These are phyloP conservation scores for Phoxinus dragarum DNA, from an alignment of 2,797 vertebrate species.

Conservation along the genomic window DNA sequence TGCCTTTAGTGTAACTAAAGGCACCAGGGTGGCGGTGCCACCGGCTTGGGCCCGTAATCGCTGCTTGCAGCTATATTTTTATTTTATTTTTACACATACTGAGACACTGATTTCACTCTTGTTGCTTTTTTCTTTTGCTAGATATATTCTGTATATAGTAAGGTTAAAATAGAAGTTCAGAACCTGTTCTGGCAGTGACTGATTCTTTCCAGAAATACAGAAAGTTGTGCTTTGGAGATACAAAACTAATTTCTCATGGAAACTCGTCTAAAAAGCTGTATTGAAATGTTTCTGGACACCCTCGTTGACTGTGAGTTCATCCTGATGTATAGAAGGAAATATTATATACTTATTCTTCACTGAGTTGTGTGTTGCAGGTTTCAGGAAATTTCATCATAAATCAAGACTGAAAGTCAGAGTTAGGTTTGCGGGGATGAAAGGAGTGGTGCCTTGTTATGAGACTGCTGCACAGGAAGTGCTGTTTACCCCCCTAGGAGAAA, in stretches of 20 bases:
- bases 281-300: neutral
- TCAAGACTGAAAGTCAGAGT: slow-evolving; percentile 31
- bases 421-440: slow-evolving; percentile 65
- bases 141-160: neutral
- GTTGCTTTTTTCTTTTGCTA: neutral
- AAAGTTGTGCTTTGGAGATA: neutral
- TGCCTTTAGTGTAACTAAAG: too few species aligned
- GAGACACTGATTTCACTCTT: neutral
- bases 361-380: slow-evolving; percentile 36
- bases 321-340: slow-evolving; percentile 3
- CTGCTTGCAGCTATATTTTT: too few species aligned
- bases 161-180: neutral
- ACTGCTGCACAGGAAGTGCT: slow-evolving; percentile 42
- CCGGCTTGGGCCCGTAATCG: too few species aligned
- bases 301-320: neutral
- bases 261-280: neutral
- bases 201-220: neutral
- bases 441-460: slow-evolving; percentile 63
- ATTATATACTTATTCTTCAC: neutral
- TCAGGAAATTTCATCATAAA: slow-evolving; percentile 51
- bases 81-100: neutral
- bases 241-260: neutral
- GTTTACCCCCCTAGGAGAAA: slow-evolving; percentile 28
- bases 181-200: neutral
- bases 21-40: too few species aligned